phyloP scores from a whole-genome alignment of 1,140 invertebrate species.

The Trichonephila clavipes region DNA sequence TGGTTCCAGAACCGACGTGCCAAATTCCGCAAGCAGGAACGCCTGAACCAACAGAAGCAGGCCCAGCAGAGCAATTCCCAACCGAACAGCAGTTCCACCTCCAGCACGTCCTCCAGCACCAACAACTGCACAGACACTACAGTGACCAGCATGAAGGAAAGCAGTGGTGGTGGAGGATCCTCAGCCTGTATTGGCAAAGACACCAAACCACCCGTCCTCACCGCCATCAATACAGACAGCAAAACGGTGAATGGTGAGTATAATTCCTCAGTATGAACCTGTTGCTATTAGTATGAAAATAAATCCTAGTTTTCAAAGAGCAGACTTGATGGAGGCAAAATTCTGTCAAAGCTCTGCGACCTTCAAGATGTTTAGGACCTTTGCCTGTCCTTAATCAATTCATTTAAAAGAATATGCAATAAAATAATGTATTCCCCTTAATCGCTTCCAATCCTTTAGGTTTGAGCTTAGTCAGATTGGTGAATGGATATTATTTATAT shows the following conservation, averaged over 20 bases:
- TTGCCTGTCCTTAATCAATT: too few relatives aligned
- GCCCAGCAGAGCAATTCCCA: slow-evolving; percentile 57
- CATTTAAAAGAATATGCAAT: too few relatives aligned
- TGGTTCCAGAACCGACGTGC: slow-evolving; percentile 82
- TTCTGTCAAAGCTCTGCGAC: too few relatives aligned
- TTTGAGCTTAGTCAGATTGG: too few relatives aligned
- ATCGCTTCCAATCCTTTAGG: too few relatives aligned
- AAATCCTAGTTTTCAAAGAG: too few relatives aligned
- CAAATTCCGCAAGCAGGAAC: slow-evolving; percentile 79
- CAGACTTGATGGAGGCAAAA: too few relatives aligned
- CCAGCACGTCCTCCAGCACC: slow-evolving; percentile 42
- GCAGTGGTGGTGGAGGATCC: background rate
- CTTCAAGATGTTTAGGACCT: too few relatives aligned
- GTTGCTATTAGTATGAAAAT: too few relatives aligned
- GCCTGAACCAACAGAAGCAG: slow-evolving; percentile 77
- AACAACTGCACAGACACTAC: slow-evolving; percentile 42
- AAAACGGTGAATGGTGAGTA: slow-evolving; percentile 71
- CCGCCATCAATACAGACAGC: slow-evolving; percentile 58
- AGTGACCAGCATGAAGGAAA: slow-evolving; percentile 57
- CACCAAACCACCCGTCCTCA: slow-evolving; percentile 70
- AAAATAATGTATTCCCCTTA: too few relatives aligned
- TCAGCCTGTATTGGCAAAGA: slow-evolving; percentile 48
- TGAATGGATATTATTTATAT: too few relatives aligned
- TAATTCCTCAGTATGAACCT: background rate
- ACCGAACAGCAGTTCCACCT: background rate